A percentile compares a stretch with the other conserved stretches of the same genome.
Conservation (phyloP, 2,797 vertebrate species). For the Bovichtus variegatus region DNA sequence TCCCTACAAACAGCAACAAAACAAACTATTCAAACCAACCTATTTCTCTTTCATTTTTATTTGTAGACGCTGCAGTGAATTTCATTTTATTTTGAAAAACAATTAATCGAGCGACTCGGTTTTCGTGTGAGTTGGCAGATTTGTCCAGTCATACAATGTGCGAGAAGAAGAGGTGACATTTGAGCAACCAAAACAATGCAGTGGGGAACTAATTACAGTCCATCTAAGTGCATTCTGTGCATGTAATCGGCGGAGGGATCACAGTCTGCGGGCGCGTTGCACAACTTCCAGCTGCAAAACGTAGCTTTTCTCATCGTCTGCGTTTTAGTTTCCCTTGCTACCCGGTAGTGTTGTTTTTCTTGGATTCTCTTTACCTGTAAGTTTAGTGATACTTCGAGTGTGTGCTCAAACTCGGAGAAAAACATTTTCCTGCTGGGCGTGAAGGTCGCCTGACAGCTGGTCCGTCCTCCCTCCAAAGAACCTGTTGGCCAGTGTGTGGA, state of each 20-base stretch:
- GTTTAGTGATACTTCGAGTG: background rate
- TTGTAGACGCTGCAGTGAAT: accelerated
- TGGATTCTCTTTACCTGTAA: background rate
- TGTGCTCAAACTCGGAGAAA: accelerated
- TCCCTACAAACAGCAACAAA: accelerated
- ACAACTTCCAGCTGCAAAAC: too few relatives aligned
- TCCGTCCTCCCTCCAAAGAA: conserved; percentile 15
- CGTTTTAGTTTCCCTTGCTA: background rate
- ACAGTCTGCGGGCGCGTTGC: too few relatives aligned
- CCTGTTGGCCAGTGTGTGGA: background rate
- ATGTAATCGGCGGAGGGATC: accelerated
- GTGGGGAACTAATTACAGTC: background rate
- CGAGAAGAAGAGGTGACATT: background rate
- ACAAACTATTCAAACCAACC: accelerated
- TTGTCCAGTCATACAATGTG: background rate
- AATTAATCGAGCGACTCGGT: accelerated
- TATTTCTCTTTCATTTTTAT: accelerated
- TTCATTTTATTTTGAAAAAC: conserved; percentile 59
- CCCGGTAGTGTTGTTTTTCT: background rate
- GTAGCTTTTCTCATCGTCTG: background rate
- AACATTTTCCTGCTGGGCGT: background rate
- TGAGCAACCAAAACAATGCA: background rate
- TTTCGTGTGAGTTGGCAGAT: background rate
- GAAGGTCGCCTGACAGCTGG: conserved; percentile 38
- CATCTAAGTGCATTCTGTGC: accelerated